A percentile compares a stretch with the other conserved stretches of the same genome.
These are phyloP conservation scores for Tangara arthus DNA, from an alignment of 2,797 vertebrate genomes.

Conservation along the genomic window DNA sequence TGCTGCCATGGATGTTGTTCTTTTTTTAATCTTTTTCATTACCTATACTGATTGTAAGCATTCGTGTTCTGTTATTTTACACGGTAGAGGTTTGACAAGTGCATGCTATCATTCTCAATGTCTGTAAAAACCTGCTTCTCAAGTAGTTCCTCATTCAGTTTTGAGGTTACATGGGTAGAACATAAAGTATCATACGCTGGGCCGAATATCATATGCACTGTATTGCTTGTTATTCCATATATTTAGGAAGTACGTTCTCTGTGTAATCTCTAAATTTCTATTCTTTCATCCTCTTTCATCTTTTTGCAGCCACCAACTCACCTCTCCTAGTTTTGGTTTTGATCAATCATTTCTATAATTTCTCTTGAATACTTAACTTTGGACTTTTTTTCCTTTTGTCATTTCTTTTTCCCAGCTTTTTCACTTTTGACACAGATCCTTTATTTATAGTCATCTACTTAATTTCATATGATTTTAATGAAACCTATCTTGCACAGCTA, in stretches of 20 bases:
- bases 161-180: neutral
- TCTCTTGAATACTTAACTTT: neutral
- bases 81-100: neutral
- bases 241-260: neutral
- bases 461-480: neutral
- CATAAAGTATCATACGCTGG: neutral
- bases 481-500: neutral
- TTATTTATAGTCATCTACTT: neutral
- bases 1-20: neutral
- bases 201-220: neutral
- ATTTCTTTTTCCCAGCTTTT: neutral
- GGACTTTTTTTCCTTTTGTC: neutral
- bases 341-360: neutral
- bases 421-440: neutral
- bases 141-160: neutral
- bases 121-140: neutral
- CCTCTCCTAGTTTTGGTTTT: neutral
- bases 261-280: neutral
- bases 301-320: neutral
- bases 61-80: neutral
- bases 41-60: neutral
- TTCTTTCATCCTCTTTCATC: neutral
- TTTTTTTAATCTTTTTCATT: neutral
- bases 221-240: neutral
- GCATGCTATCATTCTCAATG: neutral